Evolutionary conservation across 2,888 invertebrate genomes (phyloP).

Genomic region (Frankliniella fusca): DNA sequence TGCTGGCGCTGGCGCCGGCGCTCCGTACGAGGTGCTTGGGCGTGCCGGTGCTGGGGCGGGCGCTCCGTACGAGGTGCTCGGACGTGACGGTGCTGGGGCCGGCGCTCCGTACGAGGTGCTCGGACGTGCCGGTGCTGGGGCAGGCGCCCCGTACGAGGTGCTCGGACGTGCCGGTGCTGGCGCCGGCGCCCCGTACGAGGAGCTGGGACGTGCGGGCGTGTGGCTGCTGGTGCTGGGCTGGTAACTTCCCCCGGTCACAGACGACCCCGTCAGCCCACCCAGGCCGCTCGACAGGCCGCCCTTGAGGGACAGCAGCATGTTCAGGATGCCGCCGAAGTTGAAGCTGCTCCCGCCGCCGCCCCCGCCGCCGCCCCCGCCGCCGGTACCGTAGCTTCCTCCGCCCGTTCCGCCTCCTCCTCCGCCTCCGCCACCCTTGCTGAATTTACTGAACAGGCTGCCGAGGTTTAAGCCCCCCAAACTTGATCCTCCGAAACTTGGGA

Average conservation of each 20-base stretch:
- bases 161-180: neutral
- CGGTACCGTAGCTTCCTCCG: neutral
- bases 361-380: neutral
- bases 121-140: too few relatives aligned
- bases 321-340: neutral
- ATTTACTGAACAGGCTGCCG: neutral
- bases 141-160: neutral
- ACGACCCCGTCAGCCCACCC: neutral
- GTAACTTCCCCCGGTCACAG: neutral
- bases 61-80: neutral
- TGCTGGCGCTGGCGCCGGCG: neutral
- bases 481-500: neutral
- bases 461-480: neutral
- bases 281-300: neutral
- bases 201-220: neutral
- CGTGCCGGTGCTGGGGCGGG: neutral
- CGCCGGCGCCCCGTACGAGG: neutral
- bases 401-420: neutral
- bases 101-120: too few relatives aligned
- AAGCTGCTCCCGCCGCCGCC: neutral
- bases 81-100: neutral
- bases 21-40: neutral
- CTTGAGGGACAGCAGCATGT: conserved; percentile 1
- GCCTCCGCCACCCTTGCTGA: neutral
- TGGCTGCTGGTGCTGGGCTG: neutral